Evolutionary conservation across 2,113 vertebrate species (phyloP).

Genomic region (Amblyopsis rosae): DNA sequence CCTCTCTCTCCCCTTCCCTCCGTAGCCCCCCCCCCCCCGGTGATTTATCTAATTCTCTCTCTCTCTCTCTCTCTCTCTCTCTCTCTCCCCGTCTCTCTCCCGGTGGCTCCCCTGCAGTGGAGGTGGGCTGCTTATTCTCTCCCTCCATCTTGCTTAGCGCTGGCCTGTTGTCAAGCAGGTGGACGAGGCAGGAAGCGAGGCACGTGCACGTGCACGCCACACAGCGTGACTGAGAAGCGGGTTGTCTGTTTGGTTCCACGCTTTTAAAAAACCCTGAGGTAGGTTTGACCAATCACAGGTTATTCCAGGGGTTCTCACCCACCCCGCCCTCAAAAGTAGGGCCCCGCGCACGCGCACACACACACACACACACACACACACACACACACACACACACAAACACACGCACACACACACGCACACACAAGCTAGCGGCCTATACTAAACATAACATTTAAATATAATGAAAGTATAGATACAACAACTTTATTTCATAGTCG

Average conservation of each 20-base stretch:
- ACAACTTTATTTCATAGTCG: not conserved
- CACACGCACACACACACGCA: too few species aligned
- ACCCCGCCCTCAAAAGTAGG: too few species aligned
- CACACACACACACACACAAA: too few species aligned
- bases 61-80: conserved; percentile 5
- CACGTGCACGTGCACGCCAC: not conserved
- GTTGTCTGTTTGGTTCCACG: not conserved
- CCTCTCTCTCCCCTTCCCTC: not conserved
- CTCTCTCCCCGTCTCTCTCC: conserved; percentile 42
- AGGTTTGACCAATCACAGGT: not conserved
- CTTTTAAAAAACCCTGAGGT: not conserved
- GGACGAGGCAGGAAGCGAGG: not conserved
- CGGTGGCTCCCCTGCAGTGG: conserved; percentile 51
- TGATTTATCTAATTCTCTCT: not conserved
- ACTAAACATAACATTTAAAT: not conserved
- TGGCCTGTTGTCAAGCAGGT: conserved; percentile 56
- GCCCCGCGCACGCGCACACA: too few species aligned
- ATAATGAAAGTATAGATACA: not conserved
- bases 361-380: too few species aligned
- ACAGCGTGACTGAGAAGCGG: too few species aligned
- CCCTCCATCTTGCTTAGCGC: conserved; percentile 68
- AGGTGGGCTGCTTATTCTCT: conserved; percentile 58
- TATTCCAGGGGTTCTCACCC: not conserved
- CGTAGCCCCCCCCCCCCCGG: too few species aligned
- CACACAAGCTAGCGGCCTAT: not conserved